Conservation (phyloP, 2,888 invertebrate genomes). For the Brachyptera putata region DNA sequence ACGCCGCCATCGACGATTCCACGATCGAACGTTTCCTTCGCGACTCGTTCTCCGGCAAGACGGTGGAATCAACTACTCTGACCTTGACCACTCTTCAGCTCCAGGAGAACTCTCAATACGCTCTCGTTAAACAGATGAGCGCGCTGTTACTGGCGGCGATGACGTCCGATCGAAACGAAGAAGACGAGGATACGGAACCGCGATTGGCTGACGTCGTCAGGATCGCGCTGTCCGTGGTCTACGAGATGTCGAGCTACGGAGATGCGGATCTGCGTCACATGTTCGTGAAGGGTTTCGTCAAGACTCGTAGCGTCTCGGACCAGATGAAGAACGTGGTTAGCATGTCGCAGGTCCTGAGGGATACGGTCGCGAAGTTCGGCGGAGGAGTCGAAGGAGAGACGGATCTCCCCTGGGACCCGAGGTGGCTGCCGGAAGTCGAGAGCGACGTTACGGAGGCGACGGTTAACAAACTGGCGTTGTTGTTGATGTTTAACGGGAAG, state of each 20-base stretch:
- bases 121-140: conserved; percentile 54
- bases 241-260: conserved; percentile 42
- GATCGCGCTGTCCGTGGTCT: conserved; percentile 45
- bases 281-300: conserved; percentile 37
- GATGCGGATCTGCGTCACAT: conserved; percentile 43
- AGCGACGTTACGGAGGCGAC: conserved; percentile 36
- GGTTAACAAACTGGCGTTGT: conserved; percentile 47
- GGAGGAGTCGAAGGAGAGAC: not conserved
- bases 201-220: not conserved
- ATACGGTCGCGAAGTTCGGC: not conserved
- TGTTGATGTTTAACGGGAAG: conserved; percentile 47
- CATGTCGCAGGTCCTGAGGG: not conserved
- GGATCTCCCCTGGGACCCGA: conserved; percentile 38
- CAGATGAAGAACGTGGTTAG: not conserved
- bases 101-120: conserved; percentile 50
- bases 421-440: conserved; percentile 32
- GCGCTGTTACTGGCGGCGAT: conserved; percentile 41
- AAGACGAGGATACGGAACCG: not conserved
- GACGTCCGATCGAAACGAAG: not conserved
- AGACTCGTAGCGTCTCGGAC: not conserved
- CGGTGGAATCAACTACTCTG: too few relatives aligned
- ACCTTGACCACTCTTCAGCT: conserved; percentile 48
- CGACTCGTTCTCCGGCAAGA: not conserved
- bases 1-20: conserved; percentile 13
- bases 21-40: not conserved